phyloP scores from a whole-genome alignment of 2,888 invertebrate genomes.

The Silvanus unidentatus region DNA sequence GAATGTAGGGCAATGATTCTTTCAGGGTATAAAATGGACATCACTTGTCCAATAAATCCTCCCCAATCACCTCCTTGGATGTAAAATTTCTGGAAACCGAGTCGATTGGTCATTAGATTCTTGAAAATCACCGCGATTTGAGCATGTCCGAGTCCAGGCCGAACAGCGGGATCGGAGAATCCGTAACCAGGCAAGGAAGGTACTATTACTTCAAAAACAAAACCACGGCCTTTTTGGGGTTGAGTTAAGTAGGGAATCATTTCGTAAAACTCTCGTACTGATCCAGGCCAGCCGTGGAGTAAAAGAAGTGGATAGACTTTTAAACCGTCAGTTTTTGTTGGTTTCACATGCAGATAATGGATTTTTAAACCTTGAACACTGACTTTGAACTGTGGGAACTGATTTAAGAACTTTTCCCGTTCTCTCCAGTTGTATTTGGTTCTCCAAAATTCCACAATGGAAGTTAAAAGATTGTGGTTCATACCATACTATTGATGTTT shows the following conservation, averaged over 20 bases:
- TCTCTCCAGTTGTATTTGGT: constrained; percentile 61
- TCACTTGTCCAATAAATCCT: constrained; percentile 52
- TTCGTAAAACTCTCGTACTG: constrained; percentile 71
- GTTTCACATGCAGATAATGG: constrained; percentile 63
- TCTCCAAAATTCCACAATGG: constrained; percentile 70
- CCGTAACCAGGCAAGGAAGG: constrained; percentile 7
- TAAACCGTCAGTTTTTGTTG: constrained; percentile 26
- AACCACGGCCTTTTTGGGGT: constrained; percentile 32
- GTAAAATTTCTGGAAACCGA: constrained; percentile 63
- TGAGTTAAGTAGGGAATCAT: constrained; percentile 50
- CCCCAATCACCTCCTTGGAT: constrained; percentile 84
- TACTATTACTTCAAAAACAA: constrained; percentile 9
- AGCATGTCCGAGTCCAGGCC: constrained; percentile 55
- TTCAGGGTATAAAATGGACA: constrained; percentile 60
- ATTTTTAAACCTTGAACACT: constrained; percentile 64
- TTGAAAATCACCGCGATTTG: constrained; percentile 57
- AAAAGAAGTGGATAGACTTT: constrained; percentile 59
- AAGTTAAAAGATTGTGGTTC: constrained; percentile 59
- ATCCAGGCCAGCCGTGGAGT: constrained; percentile 85
- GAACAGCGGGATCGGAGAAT: constrained; percentile 44
- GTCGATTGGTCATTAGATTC: constrained; percentile 60
- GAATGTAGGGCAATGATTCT: constrained; percentile 53
- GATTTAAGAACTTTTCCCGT: constrained; percentile 57
- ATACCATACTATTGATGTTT: constrained; percentile 72
- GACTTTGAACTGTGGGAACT: constrained; percentile 63